Conservation (phyloP, 1,140 invertebrate species). For the Stegodyphus dumicola region DNA sequence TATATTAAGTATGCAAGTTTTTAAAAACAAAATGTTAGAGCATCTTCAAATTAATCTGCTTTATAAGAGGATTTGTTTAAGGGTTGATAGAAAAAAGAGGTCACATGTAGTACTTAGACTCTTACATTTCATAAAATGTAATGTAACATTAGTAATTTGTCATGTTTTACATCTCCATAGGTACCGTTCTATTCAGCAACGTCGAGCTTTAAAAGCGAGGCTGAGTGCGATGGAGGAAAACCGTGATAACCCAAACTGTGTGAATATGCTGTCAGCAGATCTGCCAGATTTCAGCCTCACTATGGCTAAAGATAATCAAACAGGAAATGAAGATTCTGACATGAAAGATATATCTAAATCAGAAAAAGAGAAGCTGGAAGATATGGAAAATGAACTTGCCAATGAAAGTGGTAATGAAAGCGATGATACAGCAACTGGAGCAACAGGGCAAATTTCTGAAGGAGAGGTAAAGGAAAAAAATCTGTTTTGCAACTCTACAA, state of each 20-base stretch:
- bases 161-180: not conserved
- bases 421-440: slow-evolving; percentile 77
- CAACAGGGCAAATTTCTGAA: slow-evolving; percentile 72
- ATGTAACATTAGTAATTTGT: not conserved
- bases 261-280: slow-evolving; percentile 37
- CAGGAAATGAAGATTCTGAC: slow-evolving; percentile 71
- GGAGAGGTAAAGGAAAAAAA: slow-evolving; percentile 18
- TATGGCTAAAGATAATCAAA: slow-evolving; percentile 66
- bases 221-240: slow-evolving; percentile 54
- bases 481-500: too few species aligned
- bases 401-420: slow-evolving; percentile 86
- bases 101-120: too few species aligned
- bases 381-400: slow-evolving; percentile 65
- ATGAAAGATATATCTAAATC: slow-evolving; percentile 65
- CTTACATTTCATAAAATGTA: not conserved
- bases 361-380: slow-evolving; percentile 55
- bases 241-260: slow-evolving; percentile 47
- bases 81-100: too few species aligned
- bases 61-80: not conserved
- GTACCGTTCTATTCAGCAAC: slow-evolving; percentile 40
- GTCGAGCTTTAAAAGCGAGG: slow-evolving; percentile 33
- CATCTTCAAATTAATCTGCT: too few species aligned
- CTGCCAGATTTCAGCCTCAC: slow-evolving; percentile 56
- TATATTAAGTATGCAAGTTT: too few species aligned
- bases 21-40: too few species aligned